phyloP scores from a whole-genome alignment of 2,113 vertebrate genomes.

The Erythrolamprus reginae region DNA sequence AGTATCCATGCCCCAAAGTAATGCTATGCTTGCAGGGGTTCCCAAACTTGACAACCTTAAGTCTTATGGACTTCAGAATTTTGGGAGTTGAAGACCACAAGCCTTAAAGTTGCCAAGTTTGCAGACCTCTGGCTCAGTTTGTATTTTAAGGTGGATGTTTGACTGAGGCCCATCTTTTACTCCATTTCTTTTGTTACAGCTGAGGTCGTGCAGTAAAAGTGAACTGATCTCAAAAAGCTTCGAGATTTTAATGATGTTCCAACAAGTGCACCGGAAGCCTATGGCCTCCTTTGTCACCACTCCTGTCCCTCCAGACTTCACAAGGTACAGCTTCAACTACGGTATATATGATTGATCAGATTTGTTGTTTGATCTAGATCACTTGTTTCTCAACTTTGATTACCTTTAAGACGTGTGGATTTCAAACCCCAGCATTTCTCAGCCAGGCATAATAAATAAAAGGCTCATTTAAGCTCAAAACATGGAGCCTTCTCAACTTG shows the following conservation, averaged over 20 bases:
- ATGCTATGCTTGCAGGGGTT: neutral
- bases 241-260: constrained; percentile 99
- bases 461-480: neutral
- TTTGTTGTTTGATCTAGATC: neutral
- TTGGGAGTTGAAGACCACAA: no score
- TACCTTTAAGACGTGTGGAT: neutral
- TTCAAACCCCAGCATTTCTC: neutral
- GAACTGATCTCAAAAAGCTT: constrained; percentile 95
- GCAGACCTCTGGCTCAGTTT: neutral
- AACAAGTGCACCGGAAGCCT: constrained; percentile 96
- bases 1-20: neutral
- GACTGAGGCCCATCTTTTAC: neutral
- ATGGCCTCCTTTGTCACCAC: constrained; percentile 99
- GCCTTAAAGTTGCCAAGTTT: no score
- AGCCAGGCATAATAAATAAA: neutral
- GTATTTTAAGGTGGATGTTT: neutral
- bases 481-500: neutral
- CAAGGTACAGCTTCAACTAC: constrained; percentile 70
- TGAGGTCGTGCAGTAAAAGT: constrained; percentile 97
- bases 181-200: constrained; percentile 58
- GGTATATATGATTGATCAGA: neutral
- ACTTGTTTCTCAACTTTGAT: neutral
- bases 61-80: no score
- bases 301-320: constrained; percentile 96
- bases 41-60: no score